Evolutionary conservation across 2,113 vertebrate species (phyloP).

Genomic region (Cyphomyrus discorhynchus): DNA sequence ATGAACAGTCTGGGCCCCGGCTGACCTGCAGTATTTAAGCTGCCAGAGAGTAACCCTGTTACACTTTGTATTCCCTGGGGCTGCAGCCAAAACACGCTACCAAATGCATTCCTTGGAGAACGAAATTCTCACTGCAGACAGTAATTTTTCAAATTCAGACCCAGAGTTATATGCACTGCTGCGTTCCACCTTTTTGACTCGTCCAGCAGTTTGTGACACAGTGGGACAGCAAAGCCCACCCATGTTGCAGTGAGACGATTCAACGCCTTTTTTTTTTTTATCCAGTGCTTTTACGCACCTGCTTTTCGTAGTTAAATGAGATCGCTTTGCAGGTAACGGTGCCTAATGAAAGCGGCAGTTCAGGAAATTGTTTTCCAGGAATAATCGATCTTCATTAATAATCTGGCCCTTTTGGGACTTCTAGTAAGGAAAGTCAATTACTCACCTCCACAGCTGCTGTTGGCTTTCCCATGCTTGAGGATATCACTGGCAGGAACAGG

Average conservation of each 20-base stretch:
- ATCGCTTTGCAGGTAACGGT: background rate
- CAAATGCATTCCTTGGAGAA: background rate
- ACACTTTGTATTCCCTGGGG: background rate
- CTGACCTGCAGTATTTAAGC: background rate
- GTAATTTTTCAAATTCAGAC: background rate
- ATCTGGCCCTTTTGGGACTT: background rate
- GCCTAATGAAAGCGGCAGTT: constrained; percentile 16
- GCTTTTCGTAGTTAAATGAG: constrained; percentile 12
- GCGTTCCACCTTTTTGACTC: background rate
- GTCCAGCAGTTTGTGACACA: background rate
- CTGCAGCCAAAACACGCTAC: background rate
- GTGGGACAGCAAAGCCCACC: background rate
- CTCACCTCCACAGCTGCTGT: background rate
- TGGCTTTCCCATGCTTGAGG: background rate
- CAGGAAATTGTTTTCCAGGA: constrained; percentile 17
- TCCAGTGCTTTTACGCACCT: constrained; percentile 6
- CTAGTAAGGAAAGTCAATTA: constrained; percentile 5
- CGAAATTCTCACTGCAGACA: background rate
- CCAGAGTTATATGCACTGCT: background rate
- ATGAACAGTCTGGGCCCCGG: background rate
- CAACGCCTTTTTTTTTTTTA: background rate
- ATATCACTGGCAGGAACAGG: background rate
- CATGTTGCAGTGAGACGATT: background rate
- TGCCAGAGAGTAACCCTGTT: background rate
- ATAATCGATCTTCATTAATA: constrained; percentile 25